phyloP scores from a whole-genome alignment of 2,797 vertebrate genomes.

The Hoplostethus atlanticus region DNA sequence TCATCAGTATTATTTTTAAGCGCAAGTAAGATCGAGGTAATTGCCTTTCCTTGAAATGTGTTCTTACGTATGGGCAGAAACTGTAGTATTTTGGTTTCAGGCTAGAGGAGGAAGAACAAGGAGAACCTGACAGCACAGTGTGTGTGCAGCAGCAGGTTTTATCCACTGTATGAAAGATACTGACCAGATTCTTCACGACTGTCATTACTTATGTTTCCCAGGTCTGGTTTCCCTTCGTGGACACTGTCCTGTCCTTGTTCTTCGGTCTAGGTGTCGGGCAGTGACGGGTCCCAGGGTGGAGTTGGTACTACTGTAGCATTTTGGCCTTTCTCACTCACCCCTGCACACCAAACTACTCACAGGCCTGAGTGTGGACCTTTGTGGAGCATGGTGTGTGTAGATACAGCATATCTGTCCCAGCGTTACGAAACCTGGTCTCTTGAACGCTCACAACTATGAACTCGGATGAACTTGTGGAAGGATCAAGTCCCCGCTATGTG shows the following conservation, averaged over 20 bases:
- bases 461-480: conserved; percentile 51
- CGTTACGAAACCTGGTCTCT: conserved; percentile 20
- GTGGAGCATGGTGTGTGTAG: conserved; percentile 34
- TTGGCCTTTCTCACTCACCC: conserved; percentile 42
- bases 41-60: conserved; percentile 45
- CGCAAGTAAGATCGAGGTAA: conserved; percentile 40
- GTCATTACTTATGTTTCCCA: not conserved
- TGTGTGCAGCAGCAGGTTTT: not conserved
- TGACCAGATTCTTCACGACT: not conserved
- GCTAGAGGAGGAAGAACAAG: conserved; percentile 27
- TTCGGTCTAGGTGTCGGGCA: conserved; percentile 22
- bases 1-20: conserved; percentile 78
- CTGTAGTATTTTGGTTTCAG: conserved; percentile 41
- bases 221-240: conserved; percentile 22
- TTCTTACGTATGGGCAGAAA: conserved; percentile 43
- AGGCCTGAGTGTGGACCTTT: conserved; percentile 59
- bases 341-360: conserved; percentile 41
- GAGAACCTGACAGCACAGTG: not conserved
- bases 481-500: conserved; percentile 55
- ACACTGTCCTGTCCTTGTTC: conserved; percentile 31
- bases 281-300: conserved; percentile 25
- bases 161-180: not conserved
- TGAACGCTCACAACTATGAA: conserved; percentile 13
- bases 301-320: conserved; percentile 78
- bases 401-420: conserved; percentile 47